Conservation (phyloP, 2,797 vertebrate genomes). For the Heliangelus exortis region DNA sequence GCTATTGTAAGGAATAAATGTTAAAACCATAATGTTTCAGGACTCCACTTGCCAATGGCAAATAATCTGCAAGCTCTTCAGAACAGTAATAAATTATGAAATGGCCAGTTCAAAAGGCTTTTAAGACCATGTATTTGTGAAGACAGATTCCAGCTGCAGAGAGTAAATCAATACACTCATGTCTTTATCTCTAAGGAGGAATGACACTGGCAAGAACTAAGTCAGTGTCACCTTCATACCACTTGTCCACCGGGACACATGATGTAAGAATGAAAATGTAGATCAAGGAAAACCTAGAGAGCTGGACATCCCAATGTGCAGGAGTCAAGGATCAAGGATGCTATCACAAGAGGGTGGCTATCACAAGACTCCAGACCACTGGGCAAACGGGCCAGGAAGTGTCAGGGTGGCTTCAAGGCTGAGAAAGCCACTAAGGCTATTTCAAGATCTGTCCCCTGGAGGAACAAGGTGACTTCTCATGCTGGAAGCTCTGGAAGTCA, state of each 20-base stretch:
- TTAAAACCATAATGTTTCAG: background rate
- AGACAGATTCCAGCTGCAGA: background rate
- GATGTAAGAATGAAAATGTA: background rate
- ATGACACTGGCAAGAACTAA: background rate
- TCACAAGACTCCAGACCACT: fast-evolving
- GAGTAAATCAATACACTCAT: background rate
- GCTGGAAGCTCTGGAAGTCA: background rate
- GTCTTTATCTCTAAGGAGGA: background rate
- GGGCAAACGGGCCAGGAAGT: fast-evolving
- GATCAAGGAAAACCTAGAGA: background rate
- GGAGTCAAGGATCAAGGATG: background rate
- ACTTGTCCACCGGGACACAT: background rate
- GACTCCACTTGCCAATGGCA: background rate
- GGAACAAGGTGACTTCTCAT: background rate
- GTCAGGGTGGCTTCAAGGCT: background rate
- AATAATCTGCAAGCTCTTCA: background rate
- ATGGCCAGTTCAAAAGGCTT: background rate
- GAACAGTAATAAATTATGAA: background rate
- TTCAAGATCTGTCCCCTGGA: background rate
- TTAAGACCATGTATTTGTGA: background rate
- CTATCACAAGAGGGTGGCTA: fast-evolving
- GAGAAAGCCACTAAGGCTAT: background rate
- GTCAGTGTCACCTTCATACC: background rate
- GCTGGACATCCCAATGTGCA: fast-evolving
- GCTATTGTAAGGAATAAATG: background rate